These are phyloP conservation scores for Synanthedon vespiformis DNA, from an alignment of 2,888 invertebrate species.

Conservation along the genomic window DNA sequence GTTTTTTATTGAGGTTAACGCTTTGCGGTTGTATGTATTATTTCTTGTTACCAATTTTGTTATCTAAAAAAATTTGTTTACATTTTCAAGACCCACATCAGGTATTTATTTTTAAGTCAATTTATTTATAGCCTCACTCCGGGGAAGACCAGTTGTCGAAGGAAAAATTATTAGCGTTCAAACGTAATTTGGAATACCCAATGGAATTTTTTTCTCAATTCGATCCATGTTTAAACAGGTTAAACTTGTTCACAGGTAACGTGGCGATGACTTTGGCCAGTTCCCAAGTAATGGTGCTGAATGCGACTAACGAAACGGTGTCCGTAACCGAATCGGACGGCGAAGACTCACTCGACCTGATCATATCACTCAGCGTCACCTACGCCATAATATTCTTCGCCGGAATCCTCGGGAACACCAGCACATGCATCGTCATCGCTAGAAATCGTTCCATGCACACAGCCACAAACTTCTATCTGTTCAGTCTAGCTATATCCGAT, in stretches of 20 bases:
- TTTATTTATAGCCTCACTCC: not conserved
- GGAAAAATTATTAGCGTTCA: not conserved
- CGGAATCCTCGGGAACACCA: conserved; percentile 82
- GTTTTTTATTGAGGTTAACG: not conserved
- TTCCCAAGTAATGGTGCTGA: conserved; percentile 25
- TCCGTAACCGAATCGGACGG: conserved; percentile 29
- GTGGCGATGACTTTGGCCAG: conserved; percentile 19
- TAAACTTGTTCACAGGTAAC: conserved; percentile 21
- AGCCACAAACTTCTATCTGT: conserved; percentile 85
- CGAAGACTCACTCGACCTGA: conserved; percentile 70
- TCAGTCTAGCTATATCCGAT: conserved; percentile 84
- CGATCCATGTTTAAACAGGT: not conserved
- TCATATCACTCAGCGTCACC: conserved; percentile 75
- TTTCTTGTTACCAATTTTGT: not conserved
- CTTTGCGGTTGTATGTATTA: not conserved
- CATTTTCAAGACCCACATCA: too few relatives aligned
- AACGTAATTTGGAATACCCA: not conserved
- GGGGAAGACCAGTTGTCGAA: not conserved
- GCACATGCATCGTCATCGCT: conserved; percentile 83
- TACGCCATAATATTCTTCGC: conserved; percentile 78
- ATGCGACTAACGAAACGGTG: conserved; percentile 35
- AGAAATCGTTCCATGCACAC: conserved; percentile 85
- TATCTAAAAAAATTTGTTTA: too few relatives aligned
- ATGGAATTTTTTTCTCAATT: too few relatives aligned
- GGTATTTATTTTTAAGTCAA: not conserved